Conservation (phyloP, 2,113 vertebrate species). For the Vidua chalybeata region DNA sequence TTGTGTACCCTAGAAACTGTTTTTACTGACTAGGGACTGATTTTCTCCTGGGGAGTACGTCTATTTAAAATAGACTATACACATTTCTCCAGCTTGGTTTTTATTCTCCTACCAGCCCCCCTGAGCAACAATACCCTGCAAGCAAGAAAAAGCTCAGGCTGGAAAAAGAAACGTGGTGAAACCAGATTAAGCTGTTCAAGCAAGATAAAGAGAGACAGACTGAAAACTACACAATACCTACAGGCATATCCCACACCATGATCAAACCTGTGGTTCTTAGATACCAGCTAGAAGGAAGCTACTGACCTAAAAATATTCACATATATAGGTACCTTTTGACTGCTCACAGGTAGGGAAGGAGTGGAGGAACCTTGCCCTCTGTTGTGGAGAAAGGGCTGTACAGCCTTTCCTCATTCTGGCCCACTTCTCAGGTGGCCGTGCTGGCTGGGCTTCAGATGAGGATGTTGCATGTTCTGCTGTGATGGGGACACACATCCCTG, state of each 20-base stretch:
- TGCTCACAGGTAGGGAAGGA: not conserved
- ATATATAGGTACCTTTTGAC: not conserved
- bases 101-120: not conserved
- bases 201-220: not conserved
- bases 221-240: not conserved
- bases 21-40: not conserved
- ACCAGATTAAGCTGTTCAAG: not conserved
- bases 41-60: not conserved
- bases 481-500: not conserved
- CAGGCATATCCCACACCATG: not conserved
- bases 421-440: rapidly evolving
- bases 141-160: not conserved
- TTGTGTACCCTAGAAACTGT: not conserved
- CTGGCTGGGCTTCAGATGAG: not conserved
- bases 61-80: not conserved
- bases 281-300: not conserved
- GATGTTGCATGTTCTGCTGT: not conserved
- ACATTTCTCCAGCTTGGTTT: not conserved
- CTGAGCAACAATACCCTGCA: not conserved
- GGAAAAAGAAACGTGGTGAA: not conserved
- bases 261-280: not conserved
- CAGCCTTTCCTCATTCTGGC: not conserved
- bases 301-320: not conserved
- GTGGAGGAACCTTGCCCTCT: not conserved
- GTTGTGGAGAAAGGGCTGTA: not conserved